Evolutionary conservation across 2,113 vertebrate genomes (phyloP).

Genomic region (Micromys minutus): DNA sequence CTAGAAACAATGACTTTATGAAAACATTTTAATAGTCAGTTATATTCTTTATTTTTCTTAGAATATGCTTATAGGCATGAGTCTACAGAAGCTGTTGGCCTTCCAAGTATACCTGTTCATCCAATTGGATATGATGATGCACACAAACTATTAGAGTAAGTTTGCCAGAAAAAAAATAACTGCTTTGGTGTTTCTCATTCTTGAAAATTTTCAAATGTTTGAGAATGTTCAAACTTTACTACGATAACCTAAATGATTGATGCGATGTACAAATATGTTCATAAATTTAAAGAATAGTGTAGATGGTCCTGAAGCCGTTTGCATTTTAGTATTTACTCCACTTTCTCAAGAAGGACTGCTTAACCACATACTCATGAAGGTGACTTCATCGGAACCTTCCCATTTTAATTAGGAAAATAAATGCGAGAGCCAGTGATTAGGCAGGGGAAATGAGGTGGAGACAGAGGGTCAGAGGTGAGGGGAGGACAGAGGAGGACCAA

Average conservation of each 20-base stretch:
- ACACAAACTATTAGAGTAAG: constrained; percentile 90
- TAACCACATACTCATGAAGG: no score
- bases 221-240: not conserved
- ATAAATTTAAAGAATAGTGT: not conserved
- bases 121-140: constrained; percentile 95
- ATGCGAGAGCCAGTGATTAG: no score
- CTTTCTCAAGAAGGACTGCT: no score
- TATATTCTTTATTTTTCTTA: constrained; percentile 72
- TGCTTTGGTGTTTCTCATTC: not conserved
- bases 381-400: no score
- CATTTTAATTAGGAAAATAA: no score
- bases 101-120: constrained; percentile 96
- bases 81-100: constrained; percentile 87
- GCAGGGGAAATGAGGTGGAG: no score
- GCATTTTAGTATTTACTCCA: no score
- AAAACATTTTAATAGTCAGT: not conserved
- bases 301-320: no score
- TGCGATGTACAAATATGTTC: not conserved
- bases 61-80: constrained; percentile 90
- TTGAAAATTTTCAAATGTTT: not conserved
- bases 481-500: no score
- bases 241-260: not conserved
- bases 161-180: not conserved
- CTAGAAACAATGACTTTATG: no score
- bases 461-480: no score